Evolutionary conservation across 2,888 invertebrate species (phyloP).

Genomic region (Cistogaster globosa): DNA sequence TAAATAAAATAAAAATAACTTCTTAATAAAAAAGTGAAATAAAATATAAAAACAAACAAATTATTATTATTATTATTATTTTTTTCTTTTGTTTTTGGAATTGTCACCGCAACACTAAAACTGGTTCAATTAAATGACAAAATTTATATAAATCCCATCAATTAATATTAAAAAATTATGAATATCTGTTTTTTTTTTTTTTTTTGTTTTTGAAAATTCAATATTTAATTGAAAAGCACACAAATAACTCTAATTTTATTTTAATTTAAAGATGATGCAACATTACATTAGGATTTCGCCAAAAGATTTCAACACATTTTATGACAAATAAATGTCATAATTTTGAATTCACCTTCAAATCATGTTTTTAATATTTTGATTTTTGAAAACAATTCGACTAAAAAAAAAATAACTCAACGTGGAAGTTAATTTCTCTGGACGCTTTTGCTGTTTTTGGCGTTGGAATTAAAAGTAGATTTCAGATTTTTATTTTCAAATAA

Average conservation of each 20-base stretch:
- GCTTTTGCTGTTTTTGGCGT: too few species aligned
- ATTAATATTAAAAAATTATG: constrained; percentile 21
- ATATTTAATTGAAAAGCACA: constrained; percentile 21
- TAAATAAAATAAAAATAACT: too few species aligned
- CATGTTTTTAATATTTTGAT: constrained; percentile 12
- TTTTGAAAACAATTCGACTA: constrained; percentile 23
- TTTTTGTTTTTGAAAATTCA: constrained; percentile 7
- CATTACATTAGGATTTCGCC: constrained; percentile 57
- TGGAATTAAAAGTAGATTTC: too few species aligned
- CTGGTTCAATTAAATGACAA: constrained; percentile 41
- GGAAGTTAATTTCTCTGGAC: not conserved
- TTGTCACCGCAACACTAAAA: constrained; percentile 41
- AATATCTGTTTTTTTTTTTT: too few species aligned
- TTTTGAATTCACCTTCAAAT: constrained; percentile 24
- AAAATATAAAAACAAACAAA: not conserved
- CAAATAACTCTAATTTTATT: constrained; percentile 42
- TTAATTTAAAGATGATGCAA: constrained; percentile 62
- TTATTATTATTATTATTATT: not conserved
- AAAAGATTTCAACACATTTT: constrained; percentile 31
- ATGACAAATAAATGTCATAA: constrained; percentile 46
- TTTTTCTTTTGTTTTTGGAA: not conserved
- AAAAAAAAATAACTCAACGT: not conserved
- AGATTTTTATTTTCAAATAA: too few species aligned
- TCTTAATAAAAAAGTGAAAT: not conserved
- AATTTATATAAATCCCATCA: constrained; percentile 32